These are phyloP conservation scores for Crotalus horridus DNA, from an alignment of 2,113 vertebrate species.

Conservation along the genomic window DNA sequence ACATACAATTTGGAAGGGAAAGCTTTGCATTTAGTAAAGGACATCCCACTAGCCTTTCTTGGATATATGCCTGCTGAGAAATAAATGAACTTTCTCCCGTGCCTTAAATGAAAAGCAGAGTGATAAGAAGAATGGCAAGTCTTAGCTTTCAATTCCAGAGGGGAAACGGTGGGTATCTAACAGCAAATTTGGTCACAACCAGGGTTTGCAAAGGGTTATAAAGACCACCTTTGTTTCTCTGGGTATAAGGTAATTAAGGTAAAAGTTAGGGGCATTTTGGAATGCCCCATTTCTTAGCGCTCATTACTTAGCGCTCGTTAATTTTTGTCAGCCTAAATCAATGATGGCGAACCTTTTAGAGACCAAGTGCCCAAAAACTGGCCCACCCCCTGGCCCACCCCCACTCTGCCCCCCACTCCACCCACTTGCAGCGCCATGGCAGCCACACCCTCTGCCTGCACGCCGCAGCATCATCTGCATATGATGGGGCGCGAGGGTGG, in stretches of 20 bases:
- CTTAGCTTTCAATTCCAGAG: neutral
- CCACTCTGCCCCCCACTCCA: no score
- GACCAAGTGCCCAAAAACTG: no score
- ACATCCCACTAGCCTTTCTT: neutral
- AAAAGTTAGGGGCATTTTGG: neutral
- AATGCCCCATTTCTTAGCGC: neutral
- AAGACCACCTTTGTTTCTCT: neutral
- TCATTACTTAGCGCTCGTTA: neutral
- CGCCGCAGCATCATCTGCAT: no score
- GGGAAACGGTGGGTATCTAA: neutral
- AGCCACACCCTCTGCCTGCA: no score
- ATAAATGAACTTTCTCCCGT: neutral
- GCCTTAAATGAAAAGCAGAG: neutral
- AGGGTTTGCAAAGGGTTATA: neutral
- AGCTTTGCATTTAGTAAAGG: neutral
- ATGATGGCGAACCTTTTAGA: no score
- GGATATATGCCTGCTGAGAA: neutral
- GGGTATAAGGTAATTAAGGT: neutral
- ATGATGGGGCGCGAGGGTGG: no score
- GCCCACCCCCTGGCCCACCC: no score
- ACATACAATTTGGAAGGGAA: slow-evolving; percentile 10
- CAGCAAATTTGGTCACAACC: neutral
- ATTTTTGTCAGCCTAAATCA: neutral
- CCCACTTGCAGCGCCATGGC: no score
- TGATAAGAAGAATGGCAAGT: neutral